Base-by-base conservation (phyloP, 2,888 invertebrate species). In the Eupithecia centaureata region DNA sequence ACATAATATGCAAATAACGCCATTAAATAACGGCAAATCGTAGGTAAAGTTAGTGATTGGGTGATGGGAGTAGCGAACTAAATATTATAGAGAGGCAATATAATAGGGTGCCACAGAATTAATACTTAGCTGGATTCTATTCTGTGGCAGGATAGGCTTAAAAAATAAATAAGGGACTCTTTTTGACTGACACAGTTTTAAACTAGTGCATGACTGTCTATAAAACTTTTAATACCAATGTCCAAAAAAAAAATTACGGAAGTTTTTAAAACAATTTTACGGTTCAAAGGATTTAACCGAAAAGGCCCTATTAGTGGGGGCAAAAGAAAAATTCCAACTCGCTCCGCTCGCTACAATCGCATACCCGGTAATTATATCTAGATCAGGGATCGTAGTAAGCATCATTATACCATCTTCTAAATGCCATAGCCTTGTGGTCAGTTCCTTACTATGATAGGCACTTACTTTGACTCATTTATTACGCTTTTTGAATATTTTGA, bases 341-440 rank as follows among this genome's bases (percentile, higher is more conserved):
- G 72, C 74, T 71, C 54, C 57, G 66, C 68, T 47, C 59, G 22
- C 60, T 28, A 66, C 61, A 27, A 22, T 33, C 10, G 5, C n/a
- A 15, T 32, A 4, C 3, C 28, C 61, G 22, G 63, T 47, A 65
- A 67, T 61, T 66, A 66, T 77, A 83, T 83, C 79, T 82, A 78
- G 84, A 85, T 81, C 82, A 80, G 72, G 70, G 73, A 77, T 74
- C 73, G 72, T 68, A 74, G 77, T 77, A 60, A 80, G 81, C 82
- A 81, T 77, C 25, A 27, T 52, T 27, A 57, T 18, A 57, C 5
- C 68, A 70, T 71, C 73, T 70, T 70, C 70, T 79, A 86, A 85
- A 86, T 86, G 84, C 76, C 84, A 82, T 79, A 84, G 71, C 86
- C 86, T 86, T 84, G 84, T 76, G 58, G 63, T 65, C 66, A 56